A percentile compares a stretch with the other conserved stretches of the same genome.
phyloP scores from a whole-genome alignment of 53 echinoderm and acorn worm species.

The Temnopleurus reevesii region DNA sequence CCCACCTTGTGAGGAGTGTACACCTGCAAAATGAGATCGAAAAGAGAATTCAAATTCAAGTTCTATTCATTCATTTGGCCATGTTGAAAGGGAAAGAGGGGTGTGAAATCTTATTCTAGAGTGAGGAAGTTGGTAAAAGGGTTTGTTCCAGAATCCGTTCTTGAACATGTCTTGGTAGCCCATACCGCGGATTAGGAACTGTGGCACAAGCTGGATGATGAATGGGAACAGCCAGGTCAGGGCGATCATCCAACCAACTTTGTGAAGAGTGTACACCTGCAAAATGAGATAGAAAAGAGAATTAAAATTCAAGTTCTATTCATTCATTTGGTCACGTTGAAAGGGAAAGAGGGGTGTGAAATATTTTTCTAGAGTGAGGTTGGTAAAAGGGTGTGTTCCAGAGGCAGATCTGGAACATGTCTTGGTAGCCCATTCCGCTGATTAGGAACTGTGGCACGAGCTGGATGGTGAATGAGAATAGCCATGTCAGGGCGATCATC shows the following conservation, averaged over 20 bases:
- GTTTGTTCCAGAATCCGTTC: slow-evolving; percentile 47
- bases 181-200: slow-evolving; percentile 38
- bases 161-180: slow-evolving; percentile 34
- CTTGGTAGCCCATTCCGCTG: slow-evolving; percentile 44
- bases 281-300: too few relatives aligned
- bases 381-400: slow-evolving; percentile 53
- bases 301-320: too few relatives aligned
- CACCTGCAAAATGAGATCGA: too few relatives aligned
- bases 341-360: too few relatives aligned
- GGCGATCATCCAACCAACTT: slow-evolving; percentile 30
- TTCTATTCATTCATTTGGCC: too few relatives aligned
- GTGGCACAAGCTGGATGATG: slow-evolving; percentile 39
- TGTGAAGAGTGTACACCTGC: background rate
- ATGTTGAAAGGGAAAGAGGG: too few relatives aligned
- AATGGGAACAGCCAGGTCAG: slow-evolving; percentile 61
- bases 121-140: too few relatives aligned
- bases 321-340: too few relatives aligned
- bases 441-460: slow-evolving; percentile 47
- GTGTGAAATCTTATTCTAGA: too few relatives aligned
- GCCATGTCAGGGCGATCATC: slow-evolving; percentile 53
- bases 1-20: slow-evolving; percentile 16
- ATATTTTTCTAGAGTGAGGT: too few relatives aligned
- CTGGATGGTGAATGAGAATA: slow-evolving; percentile 46
- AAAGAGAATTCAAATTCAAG: too few relatives aligned
- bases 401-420: slow-evolving; percentile 29